Evolutionary conservation across 2,888 invertebrate genomes (phyloP), one percentile per base, ranked within the genome.

Genomic region (Cistogaster globosa): DNA sequence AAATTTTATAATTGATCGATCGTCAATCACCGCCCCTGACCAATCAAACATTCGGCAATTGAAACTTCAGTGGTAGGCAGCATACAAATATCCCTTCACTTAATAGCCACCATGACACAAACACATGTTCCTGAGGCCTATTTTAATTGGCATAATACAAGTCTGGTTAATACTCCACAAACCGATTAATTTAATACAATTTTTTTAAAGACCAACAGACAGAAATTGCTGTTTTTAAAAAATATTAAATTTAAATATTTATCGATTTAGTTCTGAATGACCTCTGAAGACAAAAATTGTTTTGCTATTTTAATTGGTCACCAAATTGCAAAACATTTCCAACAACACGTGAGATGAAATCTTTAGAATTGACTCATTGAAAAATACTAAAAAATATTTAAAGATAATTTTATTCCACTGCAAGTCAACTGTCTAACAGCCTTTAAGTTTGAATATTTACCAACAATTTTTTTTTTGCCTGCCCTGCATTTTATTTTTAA

Each of bases 21-120:
- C 76, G 84, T 84, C 85, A 85, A 78, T 78, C 82, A 78, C 75
- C 58, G 75, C 78, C 82, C 82, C 78, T 85, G 77, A 82, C 77
- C 82, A 75, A 82, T 76, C 20, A 42, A 62, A 48, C 16, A 32
- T 69, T 63, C 12, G 2, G 45, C 22, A n/a, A 14, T 32, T 68
- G 51, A 22, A 58, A 20, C 14, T 51, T 36, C n/a, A 55, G n/a
- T 12, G 36, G 38, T 58, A 16, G 16, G 5, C 36, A 32, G 58
- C 38, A 53, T 18, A 51, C 4, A 18, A 26, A 71, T 67, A 75
- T 81, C 84, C 86, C 81, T 86, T 86, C 86, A 82, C 86, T 86
- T 86, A 84, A 76, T 82, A 79, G 86, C 45, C 62, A 76, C 71
- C 71, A 71, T 78, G 36, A 16, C 57, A 62, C 2, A 51, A 77